Evolutionary conservation across 1,140 invertebrate species (phyloP).

Genomic region (Rhopalosiphum padi): DNA sequence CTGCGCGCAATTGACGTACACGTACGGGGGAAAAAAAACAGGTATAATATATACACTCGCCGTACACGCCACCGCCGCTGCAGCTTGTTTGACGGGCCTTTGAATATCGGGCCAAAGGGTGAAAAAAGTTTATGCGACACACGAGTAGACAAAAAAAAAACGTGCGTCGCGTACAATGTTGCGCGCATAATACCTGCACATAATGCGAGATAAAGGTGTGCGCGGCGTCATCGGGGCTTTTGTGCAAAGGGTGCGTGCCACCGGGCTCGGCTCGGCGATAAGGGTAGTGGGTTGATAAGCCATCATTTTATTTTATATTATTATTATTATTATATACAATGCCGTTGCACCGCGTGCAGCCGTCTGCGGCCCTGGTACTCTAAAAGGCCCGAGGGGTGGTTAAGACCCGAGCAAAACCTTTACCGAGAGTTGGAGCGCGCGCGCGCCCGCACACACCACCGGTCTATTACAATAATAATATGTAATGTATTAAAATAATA

Average conservation of each 20-base stretch:
- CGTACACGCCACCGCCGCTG: not conserved
- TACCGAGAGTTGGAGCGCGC: not conserved
- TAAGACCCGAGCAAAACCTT: not conserved
- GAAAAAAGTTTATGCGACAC: not conserved
- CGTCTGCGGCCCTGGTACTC: conserved; percentile 30
- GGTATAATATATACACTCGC: not conserved
- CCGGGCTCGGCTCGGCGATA: not conserved
- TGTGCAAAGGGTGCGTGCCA: conserved; percentile 35
- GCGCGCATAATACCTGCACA: not conserved
- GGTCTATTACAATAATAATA: not conserved
- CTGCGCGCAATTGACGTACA: not conserved
- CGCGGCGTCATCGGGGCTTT: not conserved
- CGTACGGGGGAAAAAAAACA: not conserved
- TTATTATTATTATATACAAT: not conserved
- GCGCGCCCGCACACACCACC: too few species aligned
- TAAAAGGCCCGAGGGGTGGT: conserved; percentile 36
- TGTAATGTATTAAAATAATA: not conserved
- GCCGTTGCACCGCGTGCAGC: too few species aligned
- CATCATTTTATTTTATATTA: too few species aligned
- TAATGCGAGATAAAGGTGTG: not conserved
- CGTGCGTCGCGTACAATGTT: not conserved
- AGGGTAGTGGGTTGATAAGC: conserved; percentile 26
- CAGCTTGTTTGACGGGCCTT: not conserved
- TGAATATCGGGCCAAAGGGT: not conserved
- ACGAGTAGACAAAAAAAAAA: not conserved